Evolutionary conservation across 1,140 invertebrate genomes (phyloP).

Genomic region (Meloidogyne chitwoodi): DNA sequence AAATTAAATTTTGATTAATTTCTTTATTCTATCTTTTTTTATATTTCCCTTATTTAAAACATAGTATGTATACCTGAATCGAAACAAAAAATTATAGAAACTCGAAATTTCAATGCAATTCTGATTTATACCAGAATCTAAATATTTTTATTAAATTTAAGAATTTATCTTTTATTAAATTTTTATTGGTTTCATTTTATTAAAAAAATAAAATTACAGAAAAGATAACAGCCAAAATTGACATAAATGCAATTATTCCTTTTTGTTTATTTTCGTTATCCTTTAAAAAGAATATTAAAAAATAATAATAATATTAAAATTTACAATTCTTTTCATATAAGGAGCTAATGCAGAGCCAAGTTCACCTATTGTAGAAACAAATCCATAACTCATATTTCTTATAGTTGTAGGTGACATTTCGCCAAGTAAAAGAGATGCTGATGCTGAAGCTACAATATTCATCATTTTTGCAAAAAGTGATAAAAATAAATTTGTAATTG

Average conservation of each 20-base stretch:
- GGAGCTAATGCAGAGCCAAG: constrained; percentile 44
- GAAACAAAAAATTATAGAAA: too few relatives aligned
- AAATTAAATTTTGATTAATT: too few relatives aligned
- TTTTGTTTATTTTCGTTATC: constrained; percentile 28
- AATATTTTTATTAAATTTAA: too few relatives aligned
- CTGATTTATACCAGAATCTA: too few relatives aligned
- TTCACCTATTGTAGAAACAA: constrained; percentile 36
- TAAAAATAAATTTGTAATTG: constrained; percentile 26
- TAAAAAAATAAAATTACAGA: neutral
- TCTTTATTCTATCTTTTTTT: too few relatives aligned
- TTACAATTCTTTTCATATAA: constrained; percentile 36
- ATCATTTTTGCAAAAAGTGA: constrained; percentile 45
- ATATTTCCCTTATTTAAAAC: too few relatives aligned
- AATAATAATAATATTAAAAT: neutral
- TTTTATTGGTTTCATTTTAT: too few relatives aligned
- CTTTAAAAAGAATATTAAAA: neutral
- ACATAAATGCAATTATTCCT: constrained; percentile 35
- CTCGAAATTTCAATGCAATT: too few relatives aligned
- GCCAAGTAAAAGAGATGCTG: constrained; percentile 40
- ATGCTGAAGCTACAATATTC: constrained; percentile 44
- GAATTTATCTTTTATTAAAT: too few relatives aligned
- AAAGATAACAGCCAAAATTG: constrained; percentile 30
- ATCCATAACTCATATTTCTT: constrained; percentile 31
- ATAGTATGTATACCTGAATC: too few relatives aligned
- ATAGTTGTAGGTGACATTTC: constrained; percentile 46